Conservation (phyloP, 2,113 vertebrate genomes). For the Peromyscus polionotus region DNA sequence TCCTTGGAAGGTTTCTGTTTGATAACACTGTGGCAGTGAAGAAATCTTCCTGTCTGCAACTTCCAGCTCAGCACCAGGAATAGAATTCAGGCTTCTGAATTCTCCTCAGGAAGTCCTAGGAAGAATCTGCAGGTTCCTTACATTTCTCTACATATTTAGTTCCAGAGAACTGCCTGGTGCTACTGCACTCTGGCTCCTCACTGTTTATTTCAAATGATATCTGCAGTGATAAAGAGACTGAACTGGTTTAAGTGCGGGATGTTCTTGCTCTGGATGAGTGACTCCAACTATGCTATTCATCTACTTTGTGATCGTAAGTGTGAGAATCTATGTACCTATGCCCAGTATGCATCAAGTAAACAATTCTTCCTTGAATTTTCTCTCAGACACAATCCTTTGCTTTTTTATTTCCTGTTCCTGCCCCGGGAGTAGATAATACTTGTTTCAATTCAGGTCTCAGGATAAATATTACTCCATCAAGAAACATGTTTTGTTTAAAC, state of each 20-base stretch:
- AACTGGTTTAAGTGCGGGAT: neutral
- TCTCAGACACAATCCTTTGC: neutral
- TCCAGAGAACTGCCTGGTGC: neutral
- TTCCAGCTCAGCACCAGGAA: neutral
- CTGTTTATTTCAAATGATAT: conserved; percentile 46
- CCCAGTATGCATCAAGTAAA: neutral
- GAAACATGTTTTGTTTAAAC: neutral
- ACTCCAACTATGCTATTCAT: neutral
- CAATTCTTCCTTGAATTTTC: neutral
- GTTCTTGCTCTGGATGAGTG: neutral
- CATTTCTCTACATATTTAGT: neutral
- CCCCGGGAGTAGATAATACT: neutral
- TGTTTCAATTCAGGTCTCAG: neutral
- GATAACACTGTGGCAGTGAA: neutral
- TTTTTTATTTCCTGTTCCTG: neutral
- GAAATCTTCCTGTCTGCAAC: neutral
- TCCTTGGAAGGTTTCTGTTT: neutral
- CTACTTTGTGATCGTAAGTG: neutral
- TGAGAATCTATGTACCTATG: neutral
- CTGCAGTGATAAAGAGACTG: neutral
- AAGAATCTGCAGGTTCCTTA: conserved; percentile 4
- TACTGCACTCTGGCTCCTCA: neutral
- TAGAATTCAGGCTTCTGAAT: neutral
- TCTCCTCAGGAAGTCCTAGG: neutral
- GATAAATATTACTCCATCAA: neutral